Base-by-base conservation (phyloP, 2,113 vertebrate species). In the Perca flavescens region DNA sequence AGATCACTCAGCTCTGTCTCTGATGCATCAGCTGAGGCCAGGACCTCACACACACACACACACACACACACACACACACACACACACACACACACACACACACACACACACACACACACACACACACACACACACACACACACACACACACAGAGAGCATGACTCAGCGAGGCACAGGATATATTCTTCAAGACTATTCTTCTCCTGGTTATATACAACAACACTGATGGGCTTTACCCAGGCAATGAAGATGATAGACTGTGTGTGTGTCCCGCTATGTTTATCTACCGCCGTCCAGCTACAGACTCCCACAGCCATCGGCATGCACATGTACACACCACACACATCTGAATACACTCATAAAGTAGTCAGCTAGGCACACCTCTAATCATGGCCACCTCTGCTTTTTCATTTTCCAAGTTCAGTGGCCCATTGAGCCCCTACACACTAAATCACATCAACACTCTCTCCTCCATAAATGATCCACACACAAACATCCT, bases 381-480 rank as follows among this genome's bases (percentile, higher is more conserved):
- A 88, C 80, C 81, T 92, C 87, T 90, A 92, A 94, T 93, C 92
- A 92, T 79, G 87, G 85, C 83, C 79, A 89, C 86, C 84, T 60
- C 88, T 88, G 91, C 82, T 86, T 90, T 91, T 84, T 92, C 88
- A 93, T 93, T 93, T 92, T 88, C 90, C 66, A 89, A 69, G 87
- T 92, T 92, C 87, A 93, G 78, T 87, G 89, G 89, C 72, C 90
- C 88, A 88, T 89, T 84, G 83, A 80, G 88, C 83, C 72, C 70
- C 87, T 61, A 83, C 85, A 77, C 84, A 87, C 58, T 93, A 92
- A 90, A 94, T 93, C 85, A 91, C 80, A 87, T 85, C 87, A 86
- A 77, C 82, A 61, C 78, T 56, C 75, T 84, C 80, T 75, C 87
- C 83, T 82, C 82, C 84, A 85, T 87, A 85, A 89, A 91, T 83